Evolutionary conservation across 1,140 invertebrate species (phyloP).

Genomic region (Cherax quadricarinatus): DNA sequence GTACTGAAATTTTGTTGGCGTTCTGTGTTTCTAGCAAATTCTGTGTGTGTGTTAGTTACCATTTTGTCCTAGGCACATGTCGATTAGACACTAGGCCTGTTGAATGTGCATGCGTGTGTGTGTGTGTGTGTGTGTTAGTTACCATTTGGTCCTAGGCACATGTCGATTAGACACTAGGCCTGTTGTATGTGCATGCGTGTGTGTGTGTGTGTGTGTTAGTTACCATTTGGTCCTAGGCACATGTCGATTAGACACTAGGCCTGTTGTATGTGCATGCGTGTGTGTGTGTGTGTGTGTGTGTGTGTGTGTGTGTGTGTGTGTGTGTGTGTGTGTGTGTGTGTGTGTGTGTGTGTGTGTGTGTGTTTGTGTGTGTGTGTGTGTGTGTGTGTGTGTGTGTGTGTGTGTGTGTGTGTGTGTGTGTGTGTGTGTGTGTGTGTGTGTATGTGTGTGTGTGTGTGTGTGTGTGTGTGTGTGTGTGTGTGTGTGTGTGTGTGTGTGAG

Average conservation of each 20-base stretch:
- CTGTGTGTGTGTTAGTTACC: background rate
- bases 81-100: too few species aligned
- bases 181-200: too few species aligned
- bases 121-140: too few species aligned
- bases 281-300: background rate
- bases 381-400: constrained; percentile 13
- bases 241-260: too few species aligned
- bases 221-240: too few species aligned
- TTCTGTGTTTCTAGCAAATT: too few species aligned
- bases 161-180: too few species aligned
- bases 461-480: constrained; percentile 2
- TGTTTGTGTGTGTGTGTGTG: constrained; percentile 24
- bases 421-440: constrained; percentile 10
- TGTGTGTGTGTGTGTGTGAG: background rate
- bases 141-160: too few species aligned
- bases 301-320: constrained; percentile 20
- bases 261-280: too few species aligned
- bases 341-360: constrained; percentile 44
- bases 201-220: too few species aligned
- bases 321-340: constrained; percentile 49
- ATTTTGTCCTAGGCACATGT: background rate
- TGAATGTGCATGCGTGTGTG: too few species aligned
- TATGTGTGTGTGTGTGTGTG: constrained; percentile 21
- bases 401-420: constrained; percentile 20
- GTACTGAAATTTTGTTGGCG: too few species aligned